Conservation (phyloP, 2,797 vertebrate genomes). For the Clarias platycephalus region DNA sequence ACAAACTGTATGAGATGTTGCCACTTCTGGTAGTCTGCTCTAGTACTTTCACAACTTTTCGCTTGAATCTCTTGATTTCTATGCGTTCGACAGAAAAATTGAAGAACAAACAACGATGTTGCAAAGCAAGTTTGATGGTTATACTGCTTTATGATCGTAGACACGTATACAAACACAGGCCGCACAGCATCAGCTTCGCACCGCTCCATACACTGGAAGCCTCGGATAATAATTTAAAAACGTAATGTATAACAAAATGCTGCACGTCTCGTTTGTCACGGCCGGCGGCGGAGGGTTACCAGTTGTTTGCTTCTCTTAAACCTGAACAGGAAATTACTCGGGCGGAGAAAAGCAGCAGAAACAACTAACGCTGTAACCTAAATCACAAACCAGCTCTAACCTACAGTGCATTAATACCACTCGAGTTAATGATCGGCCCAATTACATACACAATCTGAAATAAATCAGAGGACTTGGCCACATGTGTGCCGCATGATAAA, state of each 20-base stretch:
- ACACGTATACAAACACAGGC: slow-evolving; percentile 18
- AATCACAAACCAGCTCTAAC: slow-evolving; percentile 59
- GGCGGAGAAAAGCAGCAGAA: slow-evolving; percentile 55
- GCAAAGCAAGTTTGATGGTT: background rate
- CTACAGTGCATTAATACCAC: slow-evolving; percentile 50
- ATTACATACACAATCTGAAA: slow-evolving; percentile 33
- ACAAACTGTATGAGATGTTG: slow-evolving; percentile 48
- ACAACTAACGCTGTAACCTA: slow-evolving; percentile 56
- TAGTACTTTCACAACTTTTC: slow-evolving; percentile 46
- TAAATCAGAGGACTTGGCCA: slow-evolving; percentile 43
- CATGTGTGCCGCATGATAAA: slow-evolving; percentile 39
- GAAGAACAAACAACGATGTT: too few relatives aligned
- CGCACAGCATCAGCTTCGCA: background rate
- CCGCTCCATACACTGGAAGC: slow-evolving; percentile 44
- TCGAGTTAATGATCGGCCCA: slow-evolving; percentile 45
- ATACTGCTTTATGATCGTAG: background rate
- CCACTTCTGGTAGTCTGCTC: slow-evolving; percentile 51
- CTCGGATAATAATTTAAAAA: slow-evolving; percentile 48
- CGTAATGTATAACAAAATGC: slow-evolving; percentile 48
- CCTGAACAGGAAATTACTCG: slow-evolving; percentile 56
- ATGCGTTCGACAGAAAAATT: slow-evolving; percentile 16
- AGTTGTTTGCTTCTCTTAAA: slow-evolving; percentile 53
- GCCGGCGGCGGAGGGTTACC: slow-evolving; percentile 51
- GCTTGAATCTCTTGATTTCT: slow-evolving; percentile 49
- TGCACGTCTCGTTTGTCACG: slow-evolving; percentile 60